phyloP scores from a whole-genome alignment of 2,888 invertebrate species.

The Tenthredo amoena region DNA sequence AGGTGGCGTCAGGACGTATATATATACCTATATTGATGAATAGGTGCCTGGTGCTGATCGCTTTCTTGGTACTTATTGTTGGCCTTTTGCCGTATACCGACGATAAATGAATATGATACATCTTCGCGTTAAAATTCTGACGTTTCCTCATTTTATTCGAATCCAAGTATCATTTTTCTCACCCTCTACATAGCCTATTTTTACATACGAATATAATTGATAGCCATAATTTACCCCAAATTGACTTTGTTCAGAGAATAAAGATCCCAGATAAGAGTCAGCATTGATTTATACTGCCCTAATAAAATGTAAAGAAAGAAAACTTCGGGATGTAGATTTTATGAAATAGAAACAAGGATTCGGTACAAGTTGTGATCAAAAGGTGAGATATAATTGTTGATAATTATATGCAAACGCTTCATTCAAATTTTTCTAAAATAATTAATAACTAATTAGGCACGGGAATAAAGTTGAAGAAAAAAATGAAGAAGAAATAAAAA shows the following conservation, averaged over 20 bases:
- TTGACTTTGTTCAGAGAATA: not conserved
- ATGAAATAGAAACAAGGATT: not conserved
- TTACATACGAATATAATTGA: not conserved
- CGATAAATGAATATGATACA: not conserved
- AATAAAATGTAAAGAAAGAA: not conserved
- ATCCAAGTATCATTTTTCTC: not conserved
- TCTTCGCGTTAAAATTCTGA: not conserved
- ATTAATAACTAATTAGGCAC: not conserved
- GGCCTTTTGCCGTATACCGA: not conserved
- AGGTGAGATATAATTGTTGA: not conserved
- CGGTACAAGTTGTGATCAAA: not conserved
- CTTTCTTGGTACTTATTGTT: conserved; percentile 11
- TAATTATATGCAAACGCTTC: not conserved
- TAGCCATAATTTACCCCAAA: not conserved
- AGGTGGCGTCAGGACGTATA: not conserved
- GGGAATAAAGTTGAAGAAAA: not conserved
- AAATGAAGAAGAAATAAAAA: not conserved
- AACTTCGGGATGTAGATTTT: not conserved
- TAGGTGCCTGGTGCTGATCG: conserved; percentile 9
- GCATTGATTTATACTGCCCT: not conserved
- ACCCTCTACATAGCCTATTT: not conserved
- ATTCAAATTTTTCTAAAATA: not conserved
- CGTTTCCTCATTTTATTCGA: not conserved
- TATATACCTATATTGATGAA: not conserved
- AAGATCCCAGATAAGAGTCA: not conserved